Evolutionary conservation across 1,140 invertebrate genomes (phyloP), one percentile per base, ranked within the genome.

Genomic region (Lordiphosa stackelbergi): DNA sequence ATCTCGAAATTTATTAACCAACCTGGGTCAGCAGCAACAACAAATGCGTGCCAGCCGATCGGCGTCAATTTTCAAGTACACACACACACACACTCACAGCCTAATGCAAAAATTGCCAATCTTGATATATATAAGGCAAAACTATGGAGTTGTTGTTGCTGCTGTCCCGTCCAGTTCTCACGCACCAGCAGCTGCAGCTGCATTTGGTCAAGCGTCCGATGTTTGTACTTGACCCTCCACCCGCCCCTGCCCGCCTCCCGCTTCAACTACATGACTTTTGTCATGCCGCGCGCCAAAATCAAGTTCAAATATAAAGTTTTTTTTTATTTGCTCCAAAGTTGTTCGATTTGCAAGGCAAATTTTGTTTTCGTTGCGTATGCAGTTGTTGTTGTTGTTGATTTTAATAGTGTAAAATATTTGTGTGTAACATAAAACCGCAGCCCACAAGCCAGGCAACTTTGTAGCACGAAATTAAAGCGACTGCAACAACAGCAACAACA

Each of bases 1-100:
- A 85, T 85, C 81, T 77, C 45, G 52, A 85, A 85, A 85, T 85
- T 85, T 85, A 85, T 85, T 85, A 83, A 72, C 77, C 77, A 69
- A 68, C 75, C 65, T 55, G 72, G 38, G 38, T 42, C 42, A 56
- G 38, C 53, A 55, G 36, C 42, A 55, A 46, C 53, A 55, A 75
- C 46, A 81, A 78, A 75, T 83, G 77, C 77, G 77, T 81, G 75
- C 77, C 61, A 72, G 75, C 72, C 71, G 75, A 77, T 72, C 77
- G 51, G 63, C 77, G 71, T 79, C 77, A 74, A 77, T 81, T 77
- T 81, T 81, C 77, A 81, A 81, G 77, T 83, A 83, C 71, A 73
- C 69, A 60, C 38, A 59, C 28, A 38, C 28, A 28, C 49, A 52
- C 35, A 19, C 19, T 19, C 55, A 48, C 16, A 63, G 34, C 45